Conservation (phyloP, 2,888 invertebrate species). For the Amblyjoppa fuscipennis region DNA sequence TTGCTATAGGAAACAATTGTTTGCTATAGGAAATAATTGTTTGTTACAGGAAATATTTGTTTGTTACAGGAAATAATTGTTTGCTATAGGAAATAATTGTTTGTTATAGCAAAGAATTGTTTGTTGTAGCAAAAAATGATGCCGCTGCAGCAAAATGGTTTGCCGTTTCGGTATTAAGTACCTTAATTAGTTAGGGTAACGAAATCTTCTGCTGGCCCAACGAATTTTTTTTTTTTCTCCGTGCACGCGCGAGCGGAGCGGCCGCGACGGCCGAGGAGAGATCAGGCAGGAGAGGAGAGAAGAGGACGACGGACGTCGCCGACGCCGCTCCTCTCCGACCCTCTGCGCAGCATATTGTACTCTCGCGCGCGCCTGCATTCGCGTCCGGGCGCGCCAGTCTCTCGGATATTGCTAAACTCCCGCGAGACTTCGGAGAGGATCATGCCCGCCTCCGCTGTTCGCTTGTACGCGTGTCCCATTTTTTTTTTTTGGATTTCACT, state of each 20-base stretch:
- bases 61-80: no score
- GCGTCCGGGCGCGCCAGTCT: slow-evolving; percentile 47
- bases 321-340: slow-evolving; percentile 27
- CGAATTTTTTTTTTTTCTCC: background rate
- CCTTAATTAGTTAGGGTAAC: background rate
- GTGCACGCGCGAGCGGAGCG: slow-evolving; percentile 4
- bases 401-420: slow-evolving; percentile 63
- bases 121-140: no score
- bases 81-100: no score
- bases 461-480: slow-evolving; percentile 12
- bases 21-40: no score
- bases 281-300: slow-evolving; percentile 23
- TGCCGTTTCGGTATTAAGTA: background rate
- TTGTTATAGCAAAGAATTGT: no score
- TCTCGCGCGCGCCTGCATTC: slow-evolving; percentile 33
- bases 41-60: no score
- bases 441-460: slow-evolving; percentile 42
- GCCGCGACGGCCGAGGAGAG: background rate
- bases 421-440: slow-evolving; percentile 32
- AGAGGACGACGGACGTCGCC: slow-evolving; percentile 39
- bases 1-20: no score
- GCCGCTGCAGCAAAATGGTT: background rate
- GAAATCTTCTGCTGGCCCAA: background rate
- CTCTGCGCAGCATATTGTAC: slow-evolving; percentile 30
- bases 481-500: background rate